These are phyloP conservation scores for Polydrusus cervinus DNA, from an alignment of 2,888 invertebrate genomes.

Conservation along the genomic window DNA sequence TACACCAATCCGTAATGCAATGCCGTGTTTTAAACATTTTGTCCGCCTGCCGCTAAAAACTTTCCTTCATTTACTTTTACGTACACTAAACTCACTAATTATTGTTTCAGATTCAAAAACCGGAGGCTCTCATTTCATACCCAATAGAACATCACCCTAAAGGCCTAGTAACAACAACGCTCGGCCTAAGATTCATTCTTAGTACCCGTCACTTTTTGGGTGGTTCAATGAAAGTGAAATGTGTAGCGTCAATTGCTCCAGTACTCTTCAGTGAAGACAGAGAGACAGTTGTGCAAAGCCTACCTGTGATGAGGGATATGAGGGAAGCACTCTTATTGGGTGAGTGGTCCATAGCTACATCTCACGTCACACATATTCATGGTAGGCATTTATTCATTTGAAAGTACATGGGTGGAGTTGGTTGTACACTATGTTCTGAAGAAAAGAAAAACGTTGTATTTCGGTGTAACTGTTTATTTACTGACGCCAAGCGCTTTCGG, in stretches of 20 bases:
- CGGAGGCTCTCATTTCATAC: conserved; percentile 73
- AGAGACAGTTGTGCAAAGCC: conserved; percentile 75
- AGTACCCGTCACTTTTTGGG: conserved; percentile 75
- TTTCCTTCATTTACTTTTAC: too few relatives aligned
- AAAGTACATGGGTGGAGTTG: too few relatives aligned
- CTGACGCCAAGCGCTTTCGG: too few relatives aligned
- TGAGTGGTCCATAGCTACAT: conserved; percentile 66
- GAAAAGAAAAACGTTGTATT: too few relatives aligned
- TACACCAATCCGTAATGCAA: too few relatives aligned
- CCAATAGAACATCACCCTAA: conserved; percentile 74
- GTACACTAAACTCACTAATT: not conserved
- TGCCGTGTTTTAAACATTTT: too few relatives aligned
- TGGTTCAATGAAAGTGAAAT: conserved; percentile 77
- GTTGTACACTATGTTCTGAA: too few relatives aligned
- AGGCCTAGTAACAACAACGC: conserved; percentile 75
- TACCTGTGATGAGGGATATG: conserved; percentile 75
- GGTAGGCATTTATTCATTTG: conserved; percentile 26
- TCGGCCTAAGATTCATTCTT: conserved; percentile 75
- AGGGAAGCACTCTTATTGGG: conserved; percentile 78
- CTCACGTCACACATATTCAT: conserved; percentile 38
- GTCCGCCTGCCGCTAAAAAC: too few relatives aligned
- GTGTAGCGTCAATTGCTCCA: conserved; percentile 77
- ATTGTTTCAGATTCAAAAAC: conserved; percentile 54
- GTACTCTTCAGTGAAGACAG: conserved; percentile 76
- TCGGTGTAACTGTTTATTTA: too few relatives aligned